Evolutionary conservation across 2,797 vertebrate species (phyloP).

Genomic region (Nyctibius grandis): DNA sequence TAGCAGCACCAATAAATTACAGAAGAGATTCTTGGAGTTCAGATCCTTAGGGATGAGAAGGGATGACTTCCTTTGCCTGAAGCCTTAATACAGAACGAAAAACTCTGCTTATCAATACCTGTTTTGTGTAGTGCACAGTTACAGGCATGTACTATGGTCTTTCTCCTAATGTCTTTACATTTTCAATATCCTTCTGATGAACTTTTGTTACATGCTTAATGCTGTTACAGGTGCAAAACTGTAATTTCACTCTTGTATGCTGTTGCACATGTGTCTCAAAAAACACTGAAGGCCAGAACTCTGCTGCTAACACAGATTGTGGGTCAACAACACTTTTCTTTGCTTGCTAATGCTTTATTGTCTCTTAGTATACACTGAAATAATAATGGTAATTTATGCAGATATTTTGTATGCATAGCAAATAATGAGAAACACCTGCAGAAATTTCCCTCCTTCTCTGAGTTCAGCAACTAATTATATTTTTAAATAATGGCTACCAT

Average conservation of each 20-base stretch:
- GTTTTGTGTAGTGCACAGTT: background rate
- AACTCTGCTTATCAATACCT: background rate
- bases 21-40: background rate
- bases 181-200: slow-evolving; percentile 64
- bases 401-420: slow-evolving; percentile 85
- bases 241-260: slow-evolving; percentile 80
- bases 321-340: slow-evolving; percentile 86
- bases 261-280: slow-evolving; percentile 64
- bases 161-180: background rate
- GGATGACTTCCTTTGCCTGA: background rate
- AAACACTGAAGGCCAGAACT: slow-evolving; percentile 80
- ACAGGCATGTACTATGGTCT: background rate
- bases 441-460: slow-evolving; percentile 86
- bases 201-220: slow-evolving; percentile 61
- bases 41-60: background rate
- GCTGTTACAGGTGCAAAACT: slow-evolving; percentile 83
- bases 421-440: slow-evolving; percentile 92
- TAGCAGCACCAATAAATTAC: background rate
- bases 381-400: slow-evolving; percentile 87
- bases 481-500: slow-evolving; percentile 95
- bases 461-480: slow-evolving; percentile 95
- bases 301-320: slow-evolving; percentile 82
- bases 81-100: background rate
- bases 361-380: slow-evolving; percentile 83
- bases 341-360: slow-evolving; percentile 85